Evolutionary conservation across 2,113 vertebrate species (phyloP), one percentile per base, ranked within the genome.

Genomic region (Oryzias celebensis): DNA sequence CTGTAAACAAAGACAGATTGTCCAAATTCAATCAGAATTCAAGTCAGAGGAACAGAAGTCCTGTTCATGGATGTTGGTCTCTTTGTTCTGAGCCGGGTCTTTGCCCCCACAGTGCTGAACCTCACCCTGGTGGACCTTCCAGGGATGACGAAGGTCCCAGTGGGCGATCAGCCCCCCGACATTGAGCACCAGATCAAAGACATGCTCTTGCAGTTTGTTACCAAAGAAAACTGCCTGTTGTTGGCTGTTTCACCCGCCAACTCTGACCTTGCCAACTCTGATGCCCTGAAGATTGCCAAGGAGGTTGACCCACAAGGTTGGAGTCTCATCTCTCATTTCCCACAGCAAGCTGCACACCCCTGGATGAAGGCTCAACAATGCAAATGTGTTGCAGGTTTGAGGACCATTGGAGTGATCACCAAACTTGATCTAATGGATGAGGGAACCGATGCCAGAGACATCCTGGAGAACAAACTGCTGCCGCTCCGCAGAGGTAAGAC

Each of bases 201-300:
- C 0, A 98, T 98, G 96, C 83, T 98, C 1, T 93, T 97, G 94
- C 96, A 98, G 88, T 98, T 98, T 3, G 94, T 98, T 71, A 98
- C 96, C 75, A 98, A 98, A 85, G 96, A 98, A 60, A 98, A 98
- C 80, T 98, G 96, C 81, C 95, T 98, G 65, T 89, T 98, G 66
- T 77, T 98, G 80, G 96, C 96, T 0, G 96, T 98, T 6, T 98
- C 96, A 3, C 96, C 96, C 0, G 96, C 96, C 81, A 98, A 98
- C 88, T 95, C 95, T 0, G 96, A 98, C 83, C 88, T 98, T 62
- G 96, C 96, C 84, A 98, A 98, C 90, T 98, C 96, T 0, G 96
- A 98, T 63, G 96, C 96, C 23, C 93, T 98, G 79, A 98, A 98
- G 90, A 88, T 98, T 1, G 95, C 96, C 66, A 98, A 98, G 83